Base-by-base conservation (phyloP, 2,888 invertebrate genomes). In the Acleris laterana region DNA sequence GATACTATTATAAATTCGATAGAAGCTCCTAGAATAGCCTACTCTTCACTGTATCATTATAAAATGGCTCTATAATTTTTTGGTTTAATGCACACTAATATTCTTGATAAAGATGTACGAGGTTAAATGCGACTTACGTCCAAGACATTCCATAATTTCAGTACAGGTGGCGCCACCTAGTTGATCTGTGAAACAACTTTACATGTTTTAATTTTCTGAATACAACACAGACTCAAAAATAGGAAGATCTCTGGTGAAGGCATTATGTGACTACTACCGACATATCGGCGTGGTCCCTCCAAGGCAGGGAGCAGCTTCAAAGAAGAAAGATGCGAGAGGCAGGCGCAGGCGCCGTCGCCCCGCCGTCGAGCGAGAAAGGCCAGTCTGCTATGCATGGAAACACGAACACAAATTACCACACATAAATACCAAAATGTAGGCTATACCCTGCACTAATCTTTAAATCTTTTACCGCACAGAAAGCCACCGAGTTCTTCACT, bases 201-300 rank as follows among this genome's bases (percentile, higher is more conserved):
- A 20, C 3, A 46, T 7, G 5, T 17, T 38, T 22, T 7, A 7
- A 32, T 5, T 9, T 25, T 22, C 44, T 56, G n/a, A 20, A 68
- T 16, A n/a, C 50, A 59, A 17, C 32, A 42, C 72, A 90, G 90
- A 90, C 78, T 70, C 77, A 1, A 89, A 86, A 79, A 87, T 90
- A 77, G 89, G 90, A 6, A 79, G 87, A 69, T 89, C 93, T 71
- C 77, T 94, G 79, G 94, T 87, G 72, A 94, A 93, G 84, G 90
- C 93, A 68, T 84, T 94, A 71, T 94, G 94, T 75, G 94, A 94
- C 81, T 94, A 94, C 82, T 94, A 94, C 81, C 88, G 94, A 68
- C 94, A 94, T 77, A 86, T 93, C 72, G 91, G 93, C 68, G 90
- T 94, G 73, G 92, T 94, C 73, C 93, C 94, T 61, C 93, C 93